Conservation (phyloP, 1,140 invertebrate species). For the Arion vulgaris region DNA sequence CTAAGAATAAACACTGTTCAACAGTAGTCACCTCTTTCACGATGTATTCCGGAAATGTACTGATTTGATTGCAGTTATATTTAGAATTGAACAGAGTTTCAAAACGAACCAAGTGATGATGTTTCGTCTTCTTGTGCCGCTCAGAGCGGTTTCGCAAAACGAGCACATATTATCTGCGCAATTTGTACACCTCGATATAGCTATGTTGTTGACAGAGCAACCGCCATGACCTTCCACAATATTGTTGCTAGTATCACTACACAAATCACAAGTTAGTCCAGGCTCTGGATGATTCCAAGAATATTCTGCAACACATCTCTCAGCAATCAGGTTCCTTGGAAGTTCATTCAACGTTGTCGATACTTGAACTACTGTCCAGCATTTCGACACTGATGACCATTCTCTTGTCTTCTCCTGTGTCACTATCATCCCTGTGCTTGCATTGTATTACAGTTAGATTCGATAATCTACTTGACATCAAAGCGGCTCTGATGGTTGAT, state of each 20-base stretch:
- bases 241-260: constrained; percentile 16
- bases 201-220: background rate
- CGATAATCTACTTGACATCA: too few relatives aligned
- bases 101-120: constrained; percentile 21
- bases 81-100: background rate
- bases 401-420: too few relatives aligned
- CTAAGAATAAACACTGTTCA: background rate
- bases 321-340: constrained; percentile 33
- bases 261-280: constrained; percentile 34
- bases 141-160: constrained; percentile 39
- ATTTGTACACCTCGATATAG: constrained; percentile 35
- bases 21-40: background rate
- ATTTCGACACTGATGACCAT: constrained; percentile 32
- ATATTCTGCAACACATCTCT: constrained; percentile 11
- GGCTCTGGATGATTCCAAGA: background rate
- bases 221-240: background rate
- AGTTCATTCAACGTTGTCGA: constrained; percentile 31
- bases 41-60: background rate
- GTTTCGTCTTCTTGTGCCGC: constrained; percentile 44
- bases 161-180: constrained; percentile 41
- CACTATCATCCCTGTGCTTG: too few relatives aligned
- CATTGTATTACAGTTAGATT: too few relatives aligned
- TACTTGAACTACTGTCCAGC: constrained; percentile 37
- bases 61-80: background rate
- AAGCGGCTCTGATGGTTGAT: background rate